phyloP scores from a whole-genome alignment of 2,888 invertebrate genomes.

The Arge pagana region DNA sequence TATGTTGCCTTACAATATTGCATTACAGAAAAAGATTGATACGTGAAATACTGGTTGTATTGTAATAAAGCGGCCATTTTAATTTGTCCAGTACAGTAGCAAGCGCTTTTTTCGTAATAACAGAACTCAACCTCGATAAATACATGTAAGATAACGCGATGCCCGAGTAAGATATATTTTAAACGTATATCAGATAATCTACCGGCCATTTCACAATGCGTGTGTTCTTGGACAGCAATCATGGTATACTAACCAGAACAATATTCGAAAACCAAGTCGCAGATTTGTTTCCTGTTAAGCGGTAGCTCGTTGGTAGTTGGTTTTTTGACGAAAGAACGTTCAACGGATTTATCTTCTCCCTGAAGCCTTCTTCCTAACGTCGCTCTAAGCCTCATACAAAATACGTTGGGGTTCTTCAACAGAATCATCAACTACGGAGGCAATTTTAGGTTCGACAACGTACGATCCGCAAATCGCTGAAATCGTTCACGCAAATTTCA shows the following conservation, averaged over 20 bases:
- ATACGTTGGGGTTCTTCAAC: slow-evolving; percentile 26
- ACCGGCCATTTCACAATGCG: too few species aligned
- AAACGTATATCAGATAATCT: too few species aligned
- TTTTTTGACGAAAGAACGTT: neutral
- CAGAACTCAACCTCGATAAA: too few species aligned
- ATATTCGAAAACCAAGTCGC: slow-evolving; percentile 40
- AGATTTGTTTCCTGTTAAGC: too few species aligned
- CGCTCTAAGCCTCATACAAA: slow-evolving; percentile 39
- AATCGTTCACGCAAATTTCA: too few species aligned
- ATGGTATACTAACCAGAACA: slow-evolving; percentile 39
- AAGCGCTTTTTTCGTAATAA: too few species aligned
- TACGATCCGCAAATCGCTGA: too few species aligned
- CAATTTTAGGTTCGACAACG: too few species aligned
- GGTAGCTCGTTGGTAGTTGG: neutral
- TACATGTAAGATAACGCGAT: too few species aligned
- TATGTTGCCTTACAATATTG: slow-evolving; percentile 19
- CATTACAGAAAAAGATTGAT: neutral
- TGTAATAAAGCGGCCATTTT: neutral
- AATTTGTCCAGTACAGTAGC: too few species aligned
- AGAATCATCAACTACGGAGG: slow-evolving; percentile 38
- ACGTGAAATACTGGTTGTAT: neutral
- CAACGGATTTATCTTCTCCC: slow-evolving; percentile 13
- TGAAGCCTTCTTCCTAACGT: slow-evolving; percentile 12
- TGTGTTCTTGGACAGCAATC: too few species aligned
- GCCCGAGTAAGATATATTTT: too few species aligned